Base-by-base conservation (phyloP, 2,888 invertebrate species). In the Ormia ochracea region DNA sequence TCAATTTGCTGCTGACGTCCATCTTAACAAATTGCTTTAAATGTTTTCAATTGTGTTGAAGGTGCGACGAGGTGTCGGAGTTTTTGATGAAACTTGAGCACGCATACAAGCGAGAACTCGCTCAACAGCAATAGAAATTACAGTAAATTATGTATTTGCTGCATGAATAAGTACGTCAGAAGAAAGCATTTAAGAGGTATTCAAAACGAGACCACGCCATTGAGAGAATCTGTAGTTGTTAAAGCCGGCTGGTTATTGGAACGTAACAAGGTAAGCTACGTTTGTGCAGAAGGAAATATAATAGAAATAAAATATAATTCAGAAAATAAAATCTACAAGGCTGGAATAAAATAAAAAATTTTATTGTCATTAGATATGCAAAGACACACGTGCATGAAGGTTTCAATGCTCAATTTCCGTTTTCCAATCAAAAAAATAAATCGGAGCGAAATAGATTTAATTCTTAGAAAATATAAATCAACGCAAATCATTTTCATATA, bases 21-120 rank as follows among this genome's bases (percentile, higher is more conserved):
- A 63, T 36, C 56, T 75, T 58, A 66, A 52, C 74, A 66, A 75
- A 75, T 59, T 75, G 41, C 59, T 58, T 66, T 43, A 41, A 59
- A 58, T 59, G 45, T 48, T 52, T 61, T 59, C 33, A 82, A 82
- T 83, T 83, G 81, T 78, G 68, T 68, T 75, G 82, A 83, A 83
- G 83, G 82, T 82, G 69, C 80, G 58, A 41, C 31, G 41, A 70
- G 68, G 66, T 73, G 61, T 72, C 43, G 56, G n/a, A 54, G 68
- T 61, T 48, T 58, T 28, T 50, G 61, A 72, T 68, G 54, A 63
- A 59, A 80, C 72, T 80, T 75, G 41, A 54, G 50, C 76, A 76
- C 61, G 72, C 63, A 80, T 38, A 41, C 61, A 1, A 78, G 45
- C 23, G 12, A 41, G 6, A 41, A 43, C 28, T 43, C 12, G 7